phyloP scores from a whole-genome alignment of 2,888 invertebrate species.

The Apantesis nais region DNA sequence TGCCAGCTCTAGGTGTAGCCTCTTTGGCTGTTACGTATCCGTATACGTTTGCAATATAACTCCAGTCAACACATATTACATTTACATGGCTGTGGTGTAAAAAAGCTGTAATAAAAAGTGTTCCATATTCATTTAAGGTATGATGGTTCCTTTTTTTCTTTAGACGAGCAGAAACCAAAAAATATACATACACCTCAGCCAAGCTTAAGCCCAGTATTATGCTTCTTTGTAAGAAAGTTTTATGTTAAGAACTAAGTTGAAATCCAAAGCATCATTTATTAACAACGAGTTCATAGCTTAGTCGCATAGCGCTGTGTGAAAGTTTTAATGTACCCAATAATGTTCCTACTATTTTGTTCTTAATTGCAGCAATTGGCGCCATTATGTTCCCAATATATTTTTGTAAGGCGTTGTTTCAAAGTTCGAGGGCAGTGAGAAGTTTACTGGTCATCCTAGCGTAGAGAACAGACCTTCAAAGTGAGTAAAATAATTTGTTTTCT shows the following conservation, averaged over 20 bases:
- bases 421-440: neutral
- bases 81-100: neutral
- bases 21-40: neutral
- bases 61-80: slow-evolving; percentile 3
- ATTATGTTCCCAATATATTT: neutral
- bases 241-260: no score
- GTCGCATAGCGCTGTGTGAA: neutral
- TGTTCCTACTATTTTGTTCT: neutral
- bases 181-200: no score
- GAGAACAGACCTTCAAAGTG: neutral
- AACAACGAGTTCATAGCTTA: neutral
- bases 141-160: no score
- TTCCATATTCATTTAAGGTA: no score
- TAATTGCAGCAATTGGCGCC: neutral
- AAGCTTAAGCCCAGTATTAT: no score
- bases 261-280: no score
- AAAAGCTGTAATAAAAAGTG: neutral
- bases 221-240: no score
- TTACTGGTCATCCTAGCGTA: neutral
- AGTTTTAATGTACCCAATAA: neutral
- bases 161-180: no score
- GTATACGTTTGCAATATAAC: neutral
- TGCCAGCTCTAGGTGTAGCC: neutral
- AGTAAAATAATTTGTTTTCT: neutral
- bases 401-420: neutral